Evolutionary conservation across 2,797 vertebrate species (phyloP).

Genomic region (Orientallactaga sibirica): DNA sequence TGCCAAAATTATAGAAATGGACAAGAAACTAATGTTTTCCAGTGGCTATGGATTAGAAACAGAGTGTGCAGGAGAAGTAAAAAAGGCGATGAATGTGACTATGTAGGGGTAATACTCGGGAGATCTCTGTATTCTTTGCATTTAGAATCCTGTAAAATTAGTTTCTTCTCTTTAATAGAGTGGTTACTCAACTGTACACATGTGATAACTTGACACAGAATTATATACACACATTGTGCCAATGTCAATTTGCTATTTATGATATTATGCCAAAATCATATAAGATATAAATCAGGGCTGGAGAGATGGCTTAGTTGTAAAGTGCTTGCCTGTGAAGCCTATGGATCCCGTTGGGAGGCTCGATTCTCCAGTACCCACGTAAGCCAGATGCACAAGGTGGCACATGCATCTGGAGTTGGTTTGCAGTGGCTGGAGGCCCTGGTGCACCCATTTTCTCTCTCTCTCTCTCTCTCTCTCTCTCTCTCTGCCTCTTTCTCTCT

Average conservation of each 20-base stretch:
- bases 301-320: too few species aligned
- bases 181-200: neutral
- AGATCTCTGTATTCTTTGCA: neutral
- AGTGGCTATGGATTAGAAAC: neutral
- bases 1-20: neutral
- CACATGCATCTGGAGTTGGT: too few species aligned
- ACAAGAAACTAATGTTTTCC: neutral
- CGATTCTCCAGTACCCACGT: too few species aligned
- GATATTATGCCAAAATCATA: neutral
- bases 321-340: too few species aligned
- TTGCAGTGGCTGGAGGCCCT: too few species aligned
- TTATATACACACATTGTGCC: neutral
- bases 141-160: neutral
- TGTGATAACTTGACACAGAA: neutral
- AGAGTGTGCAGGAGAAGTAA: neutral
- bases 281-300: neutral
- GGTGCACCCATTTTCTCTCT: too few species aligned
- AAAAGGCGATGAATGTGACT: neutral
- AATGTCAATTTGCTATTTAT: neutral
- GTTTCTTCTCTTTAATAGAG: neutral
- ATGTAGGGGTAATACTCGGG: neutral
- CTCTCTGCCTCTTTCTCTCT: too few species aligned
- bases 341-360: too few species aligned
- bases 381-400: too few species aligned
- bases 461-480: too few species aligned